phyloP scores from a whole-genome alignment of 2,797 vertebrate species.

The Nyctibius grandis region DNA sequence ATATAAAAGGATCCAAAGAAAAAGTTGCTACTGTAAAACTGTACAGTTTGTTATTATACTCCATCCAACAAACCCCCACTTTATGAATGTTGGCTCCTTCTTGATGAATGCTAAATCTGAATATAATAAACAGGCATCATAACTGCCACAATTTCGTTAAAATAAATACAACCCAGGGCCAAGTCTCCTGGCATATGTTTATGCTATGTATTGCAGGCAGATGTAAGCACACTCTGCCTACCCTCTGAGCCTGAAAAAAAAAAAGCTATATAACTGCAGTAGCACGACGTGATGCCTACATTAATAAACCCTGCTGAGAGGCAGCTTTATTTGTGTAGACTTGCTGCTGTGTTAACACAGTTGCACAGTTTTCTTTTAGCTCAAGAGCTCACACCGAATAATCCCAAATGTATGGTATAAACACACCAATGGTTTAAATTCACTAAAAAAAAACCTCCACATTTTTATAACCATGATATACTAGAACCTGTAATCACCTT shows the following conservation, averaged over 20 bases:
- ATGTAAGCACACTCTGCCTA: neutral
- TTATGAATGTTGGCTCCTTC: neutral
- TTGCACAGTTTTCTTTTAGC: neutral
- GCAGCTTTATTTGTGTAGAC: neutral
- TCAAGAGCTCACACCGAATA: neutral
- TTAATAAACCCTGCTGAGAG: slow-evolving; percentile 23
- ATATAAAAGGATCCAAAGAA: neutral
- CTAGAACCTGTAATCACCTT: neutral
- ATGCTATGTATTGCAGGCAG: neutral
- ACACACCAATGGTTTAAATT: neutral
- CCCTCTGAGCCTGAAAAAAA: neutral
- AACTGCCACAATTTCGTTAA: neutral
- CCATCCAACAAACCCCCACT: neutral
- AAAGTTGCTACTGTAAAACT: neutral
- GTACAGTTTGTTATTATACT: neutral
- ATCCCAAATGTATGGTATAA: neutral
- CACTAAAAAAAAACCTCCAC: neutral
- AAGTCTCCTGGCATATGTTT: neutral
- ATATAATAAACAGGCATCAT: neutral
- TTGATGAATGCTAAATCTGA: neutral
- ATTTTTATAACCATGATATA: neutral
- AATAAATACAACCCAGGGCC: neutral
- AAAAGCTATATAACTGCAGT: neutral
- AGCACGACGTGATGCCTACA: neutral
- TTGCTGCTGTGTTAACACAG: slow-evolving; percentile 1